A percentile compares a stretch with the other conserved stretches of the same genome.
Conservation (phyloP, 53 echinoderm and acorn worm genomes). For the Zoroaster sp. region DNA sequence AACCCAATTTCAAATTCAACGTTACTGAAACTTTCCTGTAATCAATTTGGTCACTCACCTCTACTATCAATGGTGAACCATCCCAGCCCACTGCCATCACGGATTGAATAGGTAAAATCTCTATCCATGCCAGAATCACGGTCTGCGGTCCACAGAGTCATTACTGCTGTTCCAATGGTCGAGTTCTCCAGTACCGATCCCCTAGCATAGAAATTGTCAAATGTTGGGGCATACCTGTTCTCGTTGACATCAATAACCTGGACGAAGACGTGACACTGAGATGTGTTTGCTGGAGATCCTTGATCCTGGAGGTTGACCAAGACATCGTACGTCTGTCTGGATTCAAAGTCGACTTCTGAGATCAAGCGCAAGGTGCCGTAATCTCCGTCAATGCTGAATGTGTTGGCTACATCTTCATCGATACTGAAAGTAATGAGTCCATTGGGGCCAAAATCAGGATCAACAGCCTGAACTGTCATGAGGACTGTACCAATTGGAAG, state of each 20-base stretch:
- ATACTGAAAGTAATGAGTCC: constrained; percentile 79
- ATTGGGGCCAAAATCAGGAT: constrained; percentile 84
- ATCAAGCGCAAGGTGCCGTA: constrained; percentile 82
- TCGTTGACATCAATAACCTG: constrained; percentile 96
- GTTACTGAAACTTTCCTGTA: too few species aligned
- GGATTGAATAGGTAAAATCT: constrained; percentile 82
- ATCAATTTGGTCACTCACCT: too few species aligned
- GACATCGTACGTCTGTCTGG: constrained; percentile 76
- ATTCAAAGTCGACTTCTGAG: constrained; percentile 81
- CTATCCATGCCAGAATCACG: constrained; percentile 90
- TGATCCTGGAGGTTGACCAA: constrained; percentile 72
- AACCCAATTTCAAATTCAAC: too few species aligned
- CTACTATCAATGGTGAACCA: constrained; percentile 85
- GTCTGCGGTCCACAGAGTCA: constrained; percentile 75
- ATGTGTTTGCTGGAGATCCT: constrained; percentile 75
- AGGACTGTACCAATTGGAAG: constrained; percentile 86
- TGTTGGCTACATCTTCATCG: constrained; percentile 54
- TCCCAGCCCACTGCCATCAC: constrained; percentile 96
- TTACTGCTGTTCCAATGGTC: constrained; percentile 76
- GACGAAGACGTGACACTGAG: constrained; percentile 83
- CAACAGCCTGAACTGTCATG: constrained; percentile 81
- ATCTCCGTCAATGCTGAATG: constrained; percentile 83
- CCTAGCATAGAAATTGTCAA: constrained; percentile 71
- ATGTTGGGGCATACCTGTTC: constrained; percentile 80
- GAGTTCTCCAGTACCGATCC: constrained; percentile 87